Conservation (phyloP, 1,140 invertebrate genomes). For the Brachionus paranguensis region DNA sequence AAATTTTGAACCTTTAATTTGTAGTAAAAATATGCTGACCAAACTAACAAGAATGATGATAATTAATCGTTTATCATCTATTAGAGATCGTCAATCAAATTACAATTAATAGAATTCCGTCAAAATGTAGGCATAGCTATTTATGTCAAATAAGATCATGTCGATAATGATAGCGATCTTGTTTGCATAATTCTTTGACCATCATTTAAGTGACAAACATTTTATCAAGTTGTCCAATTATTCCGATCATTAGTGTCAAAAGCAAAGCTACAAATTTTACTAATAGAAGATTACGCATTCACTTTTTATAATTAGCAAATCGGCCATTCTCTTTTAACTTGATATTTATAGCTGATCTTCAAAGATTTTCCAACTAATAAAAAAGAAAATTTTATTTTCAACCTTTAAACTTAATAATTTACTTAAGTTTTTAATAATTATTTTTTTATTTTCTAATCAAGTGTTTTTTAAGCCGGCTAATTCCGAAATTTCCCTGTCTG, state of each 20-base stretch:
- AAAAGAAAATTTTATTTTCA: no score
- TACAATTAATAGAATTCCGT: background rate
- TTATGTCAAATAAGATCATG: background rate
- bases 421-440: no score
- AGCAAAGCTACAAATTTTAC: background rate
- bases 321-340: background rate
- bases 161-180: background rate
- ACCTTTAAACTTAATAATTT: no score
- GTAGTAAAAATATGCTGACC: background rate
- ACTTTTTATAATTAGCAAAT: background rate
- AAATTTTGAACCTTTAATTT: background rate
- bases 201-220: background rate
- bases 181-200: background rate
- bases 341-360: background rate
- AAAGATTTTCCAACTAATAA: no score
- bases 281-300: background rate
- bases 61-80: slow-evolving; percentile 30
- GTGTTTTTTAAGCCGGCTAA: no score
- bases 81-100: slow-evolving; percentile 32
- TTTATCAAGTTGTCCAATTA: background rate
- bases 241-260: slow-evolving; percentile 3
- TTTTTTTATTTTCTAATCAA: no score
- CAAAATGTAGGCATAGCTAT: background rate
- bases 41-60: slow-evolving; percentile 20
- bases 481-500: no score